phyloP scores from a whole-genome alignment of 2,888 invertebrate genomes.

The Fissipunctia ypsillon region DNA sequence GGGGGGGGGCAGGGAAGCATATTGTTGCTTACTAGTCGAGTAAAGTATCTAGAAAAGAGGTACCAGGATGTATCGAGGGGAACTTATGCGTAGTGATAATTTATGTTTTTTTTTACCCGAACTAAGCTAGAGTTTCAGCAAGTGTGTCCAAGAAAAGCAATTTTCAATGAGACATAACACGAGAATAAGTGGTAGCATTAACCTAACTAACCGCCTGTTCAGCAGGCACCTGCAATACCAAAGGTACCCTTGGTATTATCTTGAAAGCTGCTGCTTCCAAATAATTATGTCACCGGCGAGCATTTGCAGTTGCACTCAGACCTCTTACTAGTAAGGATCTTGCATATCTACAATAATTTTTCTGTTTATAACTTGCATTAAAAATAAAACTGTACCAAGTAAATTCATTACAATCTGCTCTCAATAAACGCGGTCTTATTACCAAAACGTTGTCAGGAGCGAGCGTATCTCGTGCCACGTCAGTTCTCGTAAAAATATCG shows the following conservation, averaged over 20 bases:
- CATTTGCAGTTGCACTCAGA: too few relatives aligned
- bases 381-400: neutral
- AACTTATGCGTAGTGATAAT: neutral
- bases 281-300: too few relatives aligned
- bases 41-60: slow-evolving; percentile 46
- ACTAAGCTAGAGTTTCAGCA: neutral
- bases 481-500: slow-evolving; percentile 66
- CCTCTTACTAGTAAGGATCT: too few relatives aligned
- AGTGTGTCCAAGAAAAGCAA: neutral
- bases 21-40: slow-evolving; percentile 59
- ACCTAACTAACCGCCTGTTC: too few relatives aligned
- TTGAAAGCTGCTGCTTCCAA: too few relatives aligned
- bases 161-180: too few relatives aligned
- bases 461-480: slow-evolving; percentile 36
- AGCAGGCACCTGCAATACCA: too few relatives aligned
- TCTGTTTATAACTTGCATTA: too few relatives aligned
- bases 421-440: slow-evolving; percentile 27
- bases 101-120: neutral
- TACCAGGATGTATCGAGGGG: slow-evolving; percentile 3
- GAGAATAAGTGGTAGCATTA: too few relatives aligned
- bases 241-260: too few relatives aligned
- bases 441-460: slow-evolving; percentile 20
- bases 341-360: too few relatives aligned
- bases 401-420: slow-evolving; percentile 6
- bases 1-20: slow-evolving; percentile 24